Percentiles rank a stretch among this genome's conserved stretches.
Conservation (phyloP, 2,888 invertebrate species). For the Junonia oenone region DNA sequence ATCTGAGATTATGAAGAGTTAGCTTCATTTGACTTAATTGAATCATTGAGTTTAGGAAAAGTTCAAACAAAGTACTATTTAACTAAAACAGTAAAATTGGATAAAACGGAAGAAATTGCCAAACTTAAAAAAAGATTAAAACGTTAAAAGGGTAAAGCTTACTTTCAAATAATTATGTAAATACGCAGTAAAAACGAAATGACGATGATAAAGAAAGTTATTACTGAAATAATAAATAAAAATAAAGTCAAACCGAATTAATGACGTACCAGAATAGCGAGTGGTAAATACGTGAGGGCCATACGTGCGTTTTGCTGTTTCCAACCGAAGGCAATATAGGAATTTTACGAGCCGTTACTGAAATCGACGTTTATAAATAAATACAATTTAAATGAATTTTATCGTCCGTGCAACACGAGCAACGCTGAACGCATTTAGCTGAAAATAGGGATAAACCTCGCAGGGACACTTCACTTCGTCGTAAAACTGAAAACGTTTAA, state of each 20-base stretch:
- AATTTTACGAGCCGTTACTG: slow-evolving; percentile 56
- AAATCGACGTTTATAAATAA: slow-evolving; percentile 67
- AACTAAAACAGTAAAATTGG: too few species aligned
- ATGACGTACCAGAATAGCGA: slow-evolving; percentile 48
- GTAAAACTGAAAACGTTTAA: slow-evolving; percentile 24
- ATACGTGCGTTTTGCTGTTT: slow-evolving; percentile 44
- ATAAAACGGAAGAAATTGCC: neutral
- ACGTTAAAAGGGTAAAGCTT: too few species aligned
- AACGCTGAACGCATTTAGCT: slow-evolving; percentile 33
- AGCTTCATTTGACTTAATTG: neutral
- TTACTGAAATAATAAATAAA: neutral
- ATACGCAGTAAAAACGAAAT: neutral
- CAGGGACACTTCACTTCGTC: slow-evolving; percentile 32
- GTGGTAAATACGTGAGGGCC: slow-evolving; percentile 43
- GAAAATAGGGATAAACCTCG: slow-evolving; percentile 40
- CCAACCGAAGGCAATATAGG: slow-evolving; percentile 36
- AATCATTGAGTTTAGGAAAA: neutral
- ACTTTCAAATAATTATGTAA: neutral
- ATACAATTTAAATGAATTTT: slow-evolving; percentile 59
- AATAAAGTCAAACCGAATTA: slow-evolving; percentile 4
- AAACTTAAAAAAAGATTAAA: neutral
- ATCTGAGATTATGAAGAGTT: too few species aligned
- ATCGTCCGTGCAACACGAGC: slow-evolving; percentile 44
- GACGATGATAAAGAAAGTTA: neutral
- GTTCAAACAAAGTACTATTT: neutral